Evolutionary conservation across 64 coral and sea anemone species (phyloP), one percentile per base, ranked within the genome.

Genomic region (Astreopora myriophthalma): DNA sequence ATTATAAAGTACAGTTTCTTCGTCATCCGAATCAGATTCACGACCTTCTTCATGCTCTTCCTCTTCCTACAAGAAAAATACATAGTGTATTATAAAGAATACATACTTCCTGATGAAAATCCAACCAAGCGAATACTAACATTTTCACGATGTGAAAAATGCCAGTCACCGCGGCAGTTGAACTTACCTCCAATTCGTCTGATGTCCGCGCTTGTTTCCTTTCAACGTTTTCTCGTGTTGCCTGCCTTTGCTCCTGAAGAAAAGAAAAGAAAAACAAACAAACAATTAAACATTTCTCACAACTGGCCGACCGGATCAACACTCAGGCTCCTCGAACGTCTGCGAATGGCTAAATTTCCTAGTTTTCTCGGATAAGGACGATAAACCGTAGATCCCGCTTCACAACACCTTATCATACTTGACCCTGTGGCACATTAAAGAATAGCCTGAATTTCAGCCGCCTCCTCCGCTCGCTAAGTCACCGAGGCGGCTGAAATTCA

Each of bases 1-100:
- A 76, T 99, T 99, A 76, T 99, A 99, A 51, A 99, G 76, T 34
- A 99, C 97, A 62, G 94, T 99, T 88, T 99, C 97, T 88, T 99
- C 97, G 71, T 99, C 97, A 60, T 99, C 97, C 34, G 97, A 99
- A 70, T 99, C 97, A 6, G 97, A 95, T 39, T 99, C 97, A 31
- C 96, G 89, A 0, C 91, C 94, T 63, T 95, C 97, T 52, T 99
- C 97, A 19, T 99, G 91, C 33, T 93, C 91, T 67, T 99, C 97
- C 71, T 99, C 97, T 31, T 99, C 97, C 97, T 99, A 20, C 8
- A 30, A 79, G 24, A 48, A 44, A 26, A 55, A n/a, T n/a, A n/a
- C n/a, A n/a, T n/a, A n/a, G n/a, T n/a, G n/a, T n/a, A n/a, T n/a
- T n/a, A n/a, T n/a, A n/a, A n/a, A n/a, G n/a, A n/a, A n/a, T n/a